Evolutionary conservation across 2,113 vertebrate genomes (phyloP), one percentile per base, ranked within the genome.

Genomic region (Cercopithecus mona): DNA sequence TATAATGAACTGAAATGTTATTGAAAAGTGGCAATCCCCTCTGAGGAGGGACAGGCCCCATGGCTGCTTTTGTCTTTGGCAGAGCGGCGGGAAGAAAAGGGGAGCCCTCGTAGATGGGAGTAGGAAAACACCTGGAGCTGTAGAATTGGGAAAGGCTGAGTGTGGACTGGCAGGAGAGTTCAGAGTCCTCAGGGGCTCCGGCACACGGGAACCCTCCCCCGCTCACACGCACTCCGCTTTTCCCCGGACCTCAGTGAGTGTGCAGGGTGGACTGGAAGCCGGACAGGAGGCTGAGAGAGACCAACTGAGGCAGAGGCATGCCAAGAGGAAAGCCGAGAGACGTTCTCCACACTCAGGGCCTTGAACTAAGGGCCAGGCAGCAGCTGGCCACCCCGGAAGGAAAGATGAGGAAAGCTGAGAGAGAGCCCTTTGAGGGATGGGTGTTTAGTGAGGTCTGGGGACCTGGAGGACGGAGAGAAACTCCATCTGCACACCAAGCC

Each of bases 401-500:
- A 78, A 35, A 57, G 55, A 70, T 0, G 0, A 23, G 16, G 48
- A 17, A 14, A 25, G 32, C 57, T 4, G 50, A 78, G 40, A 45
- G 16, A 59, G 11, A 43, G 27, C 27, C 70, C 68, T 18, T n/a
- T 1, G n/a, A 3, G 30, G 11, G 6, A 3, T 4, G 4, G 70
- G 48, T 25, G 13, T 13, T 0, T 13, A 25, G 72, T 9, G 25
- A 40, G 14, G 35, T 70, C 27, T 57, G 72, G 40, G 40, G 48
- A 23, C 64, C 17, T 0, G n/a, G 50, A 43, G 25, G 23, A 32
- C 14, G 0, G 13, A 4, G 4, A 61, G 12, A 9, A 0, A 16
- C 35, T 18, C 64, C 59, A 16, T 50, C 12, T 38, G 66, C 9
- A 8, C 48, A 3, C 79, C 23, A 16, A 17, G 48, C 52, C 52